Percentiles rank a stretch among this genome's conserved stretches.
Conservation (phyloP, 2,113 vertebrate species). For the Pomatorhinus ruficollis region DNA sequence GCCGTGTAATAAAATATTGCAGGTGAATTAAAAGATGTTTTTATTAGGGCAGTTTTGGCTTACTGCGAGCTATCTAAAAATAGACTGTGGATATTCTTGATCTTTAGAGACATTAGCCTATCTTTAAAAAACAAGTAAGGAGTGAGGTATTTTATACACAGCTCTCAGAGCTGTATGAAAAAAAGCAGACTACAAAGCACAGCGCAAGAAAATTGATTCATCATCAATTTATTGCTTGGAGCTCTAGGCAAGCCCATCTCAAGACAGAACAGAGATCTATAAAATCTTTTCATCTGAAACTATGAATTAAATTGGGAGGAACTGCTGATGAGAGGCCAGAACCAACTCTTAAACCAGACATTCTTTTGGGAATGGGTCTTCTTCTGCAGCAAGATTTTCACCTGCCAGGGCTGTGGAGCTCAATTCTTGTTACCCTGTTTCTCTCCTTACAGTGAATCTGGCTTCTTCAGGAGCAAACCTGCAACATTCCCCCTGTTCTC, state of each 20-base stretch:
- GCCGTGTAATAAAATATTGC: background rate
- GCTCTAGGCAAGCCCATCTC: conserved; percentile 37
- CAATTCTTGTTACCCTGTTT: background rate
- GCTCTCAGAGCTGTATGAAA: background rate
- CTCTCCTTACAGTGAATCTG: background rate
- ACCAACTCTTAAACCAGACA: background rate
- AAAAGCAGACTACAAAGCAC: conserved; percentile 31
- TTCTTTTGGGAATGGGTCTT: background rate
- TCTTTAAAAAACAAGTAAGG: conserved; percentile 31
- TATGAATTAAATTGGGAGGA: conserved; percentile 33
- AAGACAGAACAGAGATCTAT: conserved; percentile 37
- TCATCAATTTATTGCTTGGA: conserved; percentile 63
- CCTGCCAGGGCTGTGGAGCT: background rate
- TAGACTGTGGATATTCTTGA: background rate
- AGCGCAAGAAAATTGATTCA: conserved; percentile 45
- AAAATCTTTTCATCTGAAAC: conserved; percentile 59
- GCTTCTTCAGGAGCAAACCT: background rate
- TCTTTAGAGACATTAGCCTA: background rate
- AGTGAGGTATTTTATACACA: conserved; percentile 26
- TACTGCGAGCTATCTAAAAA: background rate
- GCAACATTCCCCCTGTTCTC: background rate
- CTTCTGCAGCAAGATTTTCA: background rate
- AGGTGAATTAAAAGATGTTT: background rate
- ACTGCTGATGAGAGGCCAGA: background rate
- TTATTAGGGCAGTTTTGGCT: background rate